Evolutionary conservation across 2,888 invertebrate genomes (phyloP), one percentile per base, ranked within the genome.

Genomic region (Sesia bembeciformis): DNA sequence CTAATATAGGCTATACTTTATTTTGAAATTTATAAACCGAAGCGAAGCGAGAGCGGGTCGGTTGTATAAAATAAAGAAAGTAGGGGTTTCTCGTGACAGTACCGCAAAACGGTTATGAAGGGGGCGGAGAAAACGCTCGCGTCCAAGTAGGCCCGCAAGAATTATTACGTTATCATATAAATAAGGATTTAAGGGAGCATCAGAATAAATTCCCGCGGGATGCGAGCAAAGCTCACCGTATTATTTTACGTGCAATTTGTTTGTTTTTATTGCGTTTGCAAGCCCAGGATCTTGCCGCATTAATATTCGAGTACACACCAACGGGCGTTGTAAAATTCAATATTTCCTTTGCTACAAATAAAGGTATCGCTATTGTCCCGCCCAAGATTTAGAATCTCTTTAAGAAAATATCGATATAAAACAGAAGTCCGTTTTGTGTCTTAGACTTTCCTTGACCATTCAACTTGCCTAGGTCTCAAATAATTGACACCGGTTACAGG

Each of bases 81-180:
- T 46, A 3, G 23, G 4, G 8, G n/a, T 50, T 39, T 50, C 7
- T 38, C 6, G 7, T 7, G 50, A 50, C 50, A 38, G 50, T 50
- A 50, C 50, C 39, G 39, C 7, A 7, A 50, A 50, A 50, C 50
- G 38, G 50, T 39, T 50, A 50, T 50, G 39, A 50, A 6, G 50
- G 50, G 50, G 39, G 50, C 50, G 50, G 7, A 50, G 5, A 50
- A 39, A 50, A 50, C 39, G 50, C 50, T 50, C 50, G 50, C 5
- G 52, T 52, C 52, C 40, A 50, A 50, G 50, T 46, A 46, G 46
- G 46, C 39, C 50, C 39, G 51, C 46, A 77, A 78, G 78, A 85
- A 77, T 82, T 82, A 84, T 78, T 65, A 74, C 78, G 76, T 81
- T 80, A 81, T 83, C 80, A 79, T 83, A 84, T 86, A 86, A 84